Percentiles rank a stretch among this genome's conserved stretches.
phyloP scores from a whole-genome alignment of 1,140 invertebrate genomes.

The Portunus trituberculatus region DNA sequence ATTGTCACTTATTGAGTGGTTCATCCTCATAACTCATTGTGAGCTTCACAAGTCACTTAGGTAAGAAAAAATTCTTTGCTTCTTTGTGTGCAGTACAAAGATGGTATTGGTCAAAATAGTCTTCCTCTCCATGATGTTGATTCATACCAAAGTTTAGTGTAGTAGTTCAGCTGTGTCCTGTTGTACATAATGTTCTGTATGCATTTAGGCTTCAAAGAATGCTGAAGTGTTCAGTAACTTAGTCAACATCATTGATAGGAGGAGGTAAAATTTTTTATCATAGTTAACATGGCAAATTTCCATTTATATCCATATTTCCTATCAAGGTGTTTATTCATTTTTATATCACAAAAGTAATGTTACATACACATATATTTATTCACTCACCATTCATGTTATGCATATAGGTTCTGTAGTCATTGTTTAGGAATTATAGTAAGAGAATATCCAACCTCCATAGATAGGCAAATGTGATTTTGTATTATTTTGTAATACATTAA shows the following conservation, averaged over 20 bases:
- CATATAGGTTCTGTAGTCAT: no score
- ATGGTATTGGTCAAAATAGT: not conserved
- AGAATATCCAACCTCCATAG: no score
- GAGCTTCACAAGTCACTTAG: not conserved
- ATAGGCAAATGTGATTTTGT: no score
- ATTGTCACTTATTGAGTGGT: not conserved
- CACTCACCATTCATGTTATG: no score
- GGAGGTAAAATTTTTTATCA: not conserved
- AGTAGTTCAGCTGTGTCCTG: not conserved
- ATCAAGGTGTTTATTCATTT: no score
- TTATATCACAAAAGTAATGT: no score
- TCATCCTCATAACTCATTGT: not conserved
- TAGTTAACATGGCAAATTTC: not conserved
- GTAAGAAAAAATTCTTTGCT: not conserved
- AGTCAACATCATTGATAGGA: not conserved
- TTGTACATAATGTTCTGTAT: not conserved
- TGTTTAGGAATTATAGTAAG: no score
- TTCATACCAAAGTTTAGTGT: not conserved
- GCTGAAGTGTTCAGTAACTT: not conserved
- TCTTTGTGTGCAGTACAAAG: not conserved
- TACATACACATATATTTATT: no score
- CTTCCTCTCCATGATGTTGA: conserved; percentile 5
- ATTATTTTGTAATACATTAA: no score
- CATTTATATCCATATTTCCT: no score
- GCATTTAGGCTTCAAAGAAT: conserved; percentile 10